These are phyloP conservation scores for Gryon sp. DNA, from an alignment of 1,140 invertebrate species.

Conservation along the genomic window DNA sequence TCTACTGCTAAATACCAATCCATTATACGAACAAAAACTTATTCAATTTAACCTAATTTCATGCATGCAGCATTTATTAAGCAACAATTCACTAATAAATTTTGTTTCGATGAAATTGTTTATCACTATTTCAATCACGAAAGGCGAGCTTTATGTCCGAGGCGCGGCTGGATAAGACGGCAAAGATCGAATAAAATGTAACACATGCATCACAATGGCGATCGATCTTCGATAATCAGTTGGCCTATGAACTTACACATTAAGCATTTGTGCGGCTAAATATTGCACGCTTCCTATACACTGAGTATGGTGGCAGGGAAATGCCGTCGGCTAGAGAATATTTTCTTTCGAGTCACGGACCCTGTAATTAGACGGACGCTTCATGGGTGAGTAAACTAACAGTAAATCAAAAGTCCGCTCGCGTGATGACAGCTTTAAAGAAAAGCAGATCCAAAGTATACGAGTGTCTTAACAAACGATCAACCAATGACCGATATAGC, in stretches of 20 bases:
- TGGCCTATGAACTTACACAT: slow-evolving; percentile 52
- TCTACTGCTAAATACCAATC: too few species aligned
- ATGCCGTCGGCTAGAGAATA: slow-evolving; percentile 60
- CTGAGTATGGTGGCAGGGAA: slow-evolving; percentile 52
- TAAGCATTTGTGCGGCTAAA: slow-evolving; percentile 32
- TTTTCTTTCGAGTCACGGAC: slow-evolving; percentile 67
- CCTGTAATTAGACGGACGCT: slow-evolving; percentile 75
- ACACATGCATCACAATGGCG: slow-evolving; percentile 25
- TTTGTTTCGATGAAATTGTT: slow-evolving; percentile 6
- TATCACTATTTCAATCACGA: slow-evolving; percentile 29
- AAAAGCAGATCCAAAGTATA: slow-evolving; percentile 42
- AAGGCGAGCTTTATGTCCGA: slow-evolving; percentile 1
- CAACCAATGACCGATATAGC: slow-evolving; percentile 35
- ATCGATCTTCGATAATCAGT: slow-evolving; percentile 57
- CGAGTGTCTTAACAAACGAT: slow-evolving; percentile 41
- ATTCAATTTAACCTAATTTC: neutral
- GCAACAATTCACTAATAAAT: slow-evolving; percentile 20
- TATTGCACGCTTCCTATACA: slow-evolving; percentile 39
- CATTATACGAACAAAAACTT: too few species aligned
- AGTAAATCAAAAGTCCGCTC: slow-evolving; percentile 72
- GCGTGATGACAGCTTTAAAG: slow-evolving; percentile 68
- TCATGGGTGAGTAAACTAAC: slow-evolving; percentile 74
- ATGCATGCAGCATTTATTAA: neutral
- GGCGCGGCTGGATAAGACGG: slow-evolving; percentile 35
- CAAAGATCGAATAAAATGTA: slow-evolving; percentile 48